A percentile compares a stretch with the other conserved stretches of the same genome.
phyloP scores from a whole-genome alignment of 2,888 invertebrate species.

The Margaritifera margaritifera region DNA sequence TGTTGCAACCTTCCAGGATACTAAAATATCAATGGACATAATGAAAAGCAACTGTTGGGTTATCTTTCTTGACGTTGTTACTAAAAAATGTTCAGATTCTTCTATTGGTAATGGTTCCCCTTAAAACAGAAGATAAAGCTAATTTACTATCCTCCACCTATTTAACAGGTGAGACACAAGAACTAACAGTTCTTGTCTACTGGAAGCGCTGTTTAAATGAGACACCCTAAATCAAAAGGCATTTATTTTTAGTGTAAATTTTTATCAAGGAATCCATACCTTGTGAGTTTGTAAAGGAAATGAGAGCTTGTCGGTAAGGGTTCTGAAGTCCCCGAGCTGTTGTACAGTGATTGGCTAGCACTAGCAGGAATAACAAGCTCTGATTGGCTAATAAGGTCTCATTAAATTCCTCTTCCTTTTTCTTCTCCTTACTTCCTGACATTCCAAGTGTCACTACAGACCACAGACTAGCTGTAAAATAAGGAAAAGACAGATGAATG shows the following conservation, averaged over 20 bases:
- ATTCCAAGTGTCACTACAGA: conserved; percentile 73
- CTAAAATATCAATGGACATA: no score
- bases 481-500: neutral
- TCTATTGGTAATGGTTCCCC: no score
- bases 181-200: no score
- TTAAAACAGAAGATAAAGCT: no score
- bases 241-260: neutral
- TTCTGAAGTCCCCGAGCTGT: conserved; percentile 76
- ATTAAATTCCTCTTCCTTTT: conserved; percentile 63
- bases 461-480: conserved; percentile 72
- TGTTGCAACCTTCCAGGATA: no score
- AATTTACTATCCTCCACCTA: no score
- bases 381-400: conserved; percentile 84
- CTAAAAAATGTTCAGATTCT: no score
- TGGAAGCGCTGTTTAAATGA: no score
- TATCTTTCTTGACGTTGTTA: no score
- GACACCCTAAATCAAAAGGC: neutral
- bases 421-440: conserved; percentile 49
- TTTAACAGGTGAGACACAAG: no score
- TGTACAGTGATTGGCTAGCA: conserved; percentile 93
- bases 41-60: no score
- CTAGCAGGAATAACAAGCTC: conserved; percentile 88
- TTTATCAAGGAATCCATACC: conserved; percentile 74
- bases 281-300: conserved; percentile 86
- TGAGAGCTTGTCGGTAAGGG: conserved; percentile 88